phyloP scores from a whole-genome alignment of 1,140 invertebrate species.

The Plodia interpunctella region DNA sequence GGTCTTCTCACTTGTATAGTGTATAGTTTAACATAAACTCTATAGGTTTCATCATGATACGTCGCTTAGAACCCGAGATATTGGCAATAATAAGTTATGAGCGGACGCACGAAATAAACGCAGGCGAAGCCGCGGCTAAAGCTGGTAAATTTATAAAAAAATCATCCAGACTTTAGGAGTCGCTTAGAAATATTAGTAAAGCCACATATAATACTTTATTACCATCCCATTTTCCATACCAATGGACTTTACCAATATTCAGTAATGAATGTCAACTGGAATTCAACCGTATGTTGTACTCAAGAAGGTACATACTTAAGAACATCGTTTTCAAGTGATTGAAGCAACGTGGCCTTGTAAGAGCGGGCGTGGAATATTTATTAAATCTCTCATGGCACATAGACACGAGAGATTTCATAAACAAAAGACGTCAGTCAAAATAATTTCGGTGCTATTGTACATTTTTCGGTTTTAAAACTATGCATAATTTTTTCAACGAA shows the following conservation, averaged over 20 bases:
- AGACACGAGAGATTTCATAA: not conserved
- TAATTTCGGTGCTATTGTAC: not conserved
- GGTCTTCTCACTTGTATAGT: too few relatives aligned
- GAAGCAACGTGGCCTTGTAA: not conserved
- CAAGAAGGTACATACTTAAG: not conserved
- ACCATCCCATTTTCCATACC: slow-evolving; percentile 8
- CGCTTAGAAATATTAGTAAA: not conserved
- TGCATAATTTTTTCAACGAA: too few relatives aligned
- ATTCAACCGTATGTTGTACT: not conserved
- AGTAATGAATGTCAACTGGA: not conserved
- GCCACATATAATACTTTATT: not conserved
- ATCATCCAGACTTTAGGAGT: too few relatives aligned
- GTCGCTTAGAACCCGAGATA: too few relatives aligned
- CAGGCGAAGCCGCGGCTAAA: too few relatives aligned
- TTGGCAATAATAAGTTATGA: too few relatives aligned
- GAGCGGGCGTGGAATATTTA: slow-evolving; percentile 9
- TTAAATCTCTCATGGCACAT: not conserved
- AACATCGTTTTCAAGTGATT: not conserved
- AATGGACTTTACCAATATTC: not conserved
- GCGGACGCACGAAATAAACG: too few relatives aligned
- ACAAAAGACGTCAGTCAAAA: slow-evolving; percentile 6
- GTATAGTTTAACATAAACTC: too few relatives aligned
- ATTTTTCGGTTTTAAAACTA: not conserved
- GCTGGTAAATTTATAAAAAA: too few relatives aligned
- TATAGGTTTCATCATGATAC: too few relatives aligned